These are phyloP conservation scores for Mactra quadrangularis DNA, from an alignment of 1,140 invertebrate genomes.

Conservation along the genomic window DNA sequence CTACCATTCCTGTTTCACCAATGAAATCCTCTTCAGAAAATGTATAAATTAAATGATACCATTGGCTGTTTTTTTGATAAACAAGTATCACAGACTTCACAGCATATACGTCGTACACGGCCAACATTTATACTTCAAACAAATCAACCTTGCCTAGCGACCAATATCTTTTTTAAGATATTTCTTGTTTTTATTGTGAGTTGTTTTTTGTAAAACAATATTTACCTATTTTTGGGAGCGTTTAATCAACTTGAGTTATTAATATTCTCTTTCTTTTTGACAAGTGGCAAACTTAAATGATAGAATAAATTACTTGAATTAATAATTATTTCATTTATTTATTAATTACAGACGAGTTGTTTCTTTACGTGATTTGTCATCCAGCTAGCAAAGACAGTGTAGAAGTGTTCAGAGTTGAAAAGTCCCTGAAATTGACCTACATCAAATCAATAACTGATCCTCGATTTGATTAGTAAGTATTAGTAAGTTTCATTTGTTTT, in stretches of 20 bases:
- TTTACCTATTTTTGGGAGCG: not conserved
- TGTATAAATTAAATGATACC: no score
- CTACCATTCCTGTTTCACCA: no score
- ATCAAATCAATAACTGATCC: constrained; percentile 13
- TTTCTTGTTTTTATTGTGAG: not conserved
- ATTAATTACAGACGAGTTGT: constrained; percentile 23
- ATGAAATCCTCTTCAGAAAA: no score
- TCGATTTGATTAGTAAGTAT: constrained; percentile 21
- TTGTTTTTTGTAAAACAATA: not conserved
- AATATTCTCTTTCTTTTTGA: not conserved
- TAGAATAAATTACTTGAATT: not conserved
- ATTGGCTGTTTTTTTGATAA: no score
- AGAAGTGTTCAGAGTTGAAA: constrained; percentile 22
- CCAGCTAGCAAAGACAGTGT: not conserved
- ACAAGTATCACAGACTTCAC: no score
- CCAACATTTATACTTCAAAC: no score
- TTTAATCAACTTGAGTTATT: not conserved
- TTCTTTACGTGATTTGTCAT: constrained; percentile 22
- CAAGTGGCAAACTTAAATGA: not conserved
- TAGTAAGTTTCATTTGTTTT: not conserved
- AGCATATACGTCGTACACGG: no score
- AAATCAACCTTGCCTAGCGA: no score
- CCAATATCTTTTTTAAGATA: no score
- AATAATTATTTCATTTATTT: not conserved
- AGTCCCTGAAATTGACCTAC: not conserved